phyloP scores from a whole-genome alignment of 2,113 vertebrate species.

The Porphyrio hochstetteri region DNA sequence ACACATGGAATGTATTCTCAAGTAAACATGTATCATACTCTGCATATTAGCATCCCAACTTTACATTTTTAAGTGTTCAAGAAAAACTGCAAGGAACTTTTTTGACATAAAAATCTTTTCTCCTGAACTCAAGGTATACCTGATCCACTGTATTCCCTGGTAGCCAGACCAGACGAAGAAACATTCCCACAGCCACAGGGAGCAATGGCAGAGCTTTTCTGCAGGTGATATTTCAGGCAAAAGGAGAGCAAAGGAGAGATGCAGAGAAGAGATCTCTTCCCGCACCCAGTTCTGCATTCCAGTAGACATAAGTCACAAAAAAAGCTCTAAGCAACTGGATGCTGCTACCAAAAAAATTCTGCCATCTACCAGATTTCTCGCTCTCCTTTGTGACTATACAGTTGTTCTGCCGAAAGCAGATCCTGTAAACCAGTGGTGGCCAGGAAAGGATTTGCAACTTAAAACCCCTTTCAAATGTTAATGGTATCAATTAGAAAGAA shows the following conservation, averaged over 20 bases:
- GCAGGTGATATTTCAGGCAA: neutral
- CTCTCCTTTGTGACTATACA: neutral
- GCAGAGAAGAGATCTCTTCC: neutral
- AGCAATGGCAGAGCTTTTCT: neutral
- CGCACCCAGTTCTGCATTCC: neutral
- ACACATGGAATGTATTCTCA: neutral
- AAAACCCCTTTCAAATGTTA: slow-evolving; percentile 5
- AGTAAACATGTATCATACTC: neutral
- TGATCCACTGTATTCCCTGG: neutral
- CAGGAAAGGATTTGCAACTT: neutral
- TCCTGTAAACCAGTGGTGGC: neutral
- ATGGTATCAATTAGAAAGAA: neutral
- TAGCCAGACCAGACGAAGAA: neutral
- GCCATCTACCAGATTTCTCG: neutral
- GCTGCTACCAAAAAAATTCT: neutral
- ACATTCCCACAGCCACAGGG: neutral
- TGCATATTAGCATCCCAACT: neutral
- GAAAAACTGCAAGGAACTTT: neutral
- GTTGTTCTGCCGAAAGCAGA: neutral
- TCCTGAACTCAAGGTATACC: neutral
- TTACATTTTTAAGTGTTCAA: neutral
- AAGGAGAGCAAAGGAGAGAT: neutral
- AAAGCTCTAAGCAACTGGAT: neutral
- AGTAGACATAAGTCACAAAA: neutral
- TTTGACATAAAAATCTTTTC: neutral